Evolutionary conservation across 2,113 vertebrate genomes (phyloP), one percentile per base, ranked within the genome.

Genomic region (Antennarius striatus): DNA sequence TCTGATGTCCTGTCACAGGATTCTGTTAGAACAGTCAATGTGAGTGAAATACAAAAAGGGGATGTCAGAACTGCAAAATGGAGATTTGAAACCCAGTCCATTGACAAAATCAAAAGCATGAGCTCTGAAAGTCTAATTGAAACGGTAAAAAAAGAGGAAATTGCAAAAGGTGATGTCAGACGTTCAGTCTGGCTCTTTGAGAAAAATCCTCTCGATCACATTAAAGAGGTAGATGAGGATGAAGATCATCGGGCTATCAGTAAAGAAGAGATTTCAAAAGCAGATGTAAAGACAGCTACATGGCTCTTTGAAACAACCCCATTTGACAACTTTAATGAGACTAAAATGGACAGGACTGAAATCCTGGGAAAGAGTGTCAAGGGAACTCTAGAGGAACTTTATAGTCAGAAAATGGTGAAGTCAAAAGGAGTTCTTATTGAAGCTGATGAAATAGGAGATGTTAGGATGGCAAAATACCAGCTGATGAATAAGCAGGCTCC

Each of bases 221-320:
- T 96, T 83, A 94, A 92, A 56, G 93, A 95, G 75, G 62, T 69
- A 7, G 90, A 93, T 45, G 93, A 94, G 68, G 87, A 43, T 4
- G 77, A 68, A 71, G 63, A 78, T 45, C 72, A 78, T 43, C 63
- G 52, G 46, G 75, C 74, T 40, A 17, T 86, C 4, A 54, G 32
- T 53, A 89, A 61, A 36, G 95, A 96, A 83, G 92, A 93, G 85
- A 94, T 96, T 57, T 94, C 93, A 74, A 91, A 91, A 81, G 94
- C 91, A 0, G 94, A 97, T 79, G 96, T 98, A 13, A 96, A 94
- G 81, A 94, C 94, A 57, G 93, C 94, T 63, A 96, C 93, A 0
- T 97, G 94, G 95, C 93, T 96, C 56, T 98, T 98, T 93, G 96
- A 98, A 92, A 96, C 95, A 1, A 98, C 93, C 55, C 94, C 95